Conservation (phyloP, 2,113 vertebrate species). For the Phylloscopus whistleri region DNA sequence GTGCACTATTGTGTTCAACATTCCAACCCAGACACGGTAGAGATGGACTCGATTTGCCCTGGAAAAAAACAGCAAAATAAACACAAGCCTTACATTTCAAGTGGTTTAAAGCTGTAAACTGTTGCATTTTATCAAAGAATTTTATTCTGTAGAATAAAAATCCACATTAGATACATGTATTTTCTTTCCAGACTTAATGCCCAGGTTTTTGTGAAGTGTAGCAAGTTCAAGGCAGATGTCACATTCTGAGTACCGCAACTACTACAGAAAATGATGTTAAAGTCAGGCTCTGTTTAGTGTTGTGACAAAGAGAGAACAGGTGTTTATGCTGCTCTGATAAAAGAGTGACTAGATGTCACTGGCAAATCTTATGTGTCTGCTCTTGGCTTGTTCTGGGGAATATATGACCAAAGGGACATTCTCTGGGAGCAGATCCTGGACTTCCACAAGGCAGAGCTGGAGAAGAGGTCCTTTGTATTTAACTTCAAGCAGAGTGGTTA, state of each 20-base stretch:
- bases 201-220: background rate
- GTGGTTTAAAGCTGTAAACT: background rate
- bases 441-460: background rate
- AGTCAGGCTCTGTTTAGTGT: background rate
- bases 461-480: background rate
- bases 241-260: background rate
- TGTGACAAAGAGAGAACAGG: background rate
- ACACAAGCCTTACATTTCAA: background rate
- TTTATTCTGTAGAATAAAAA: background rate
- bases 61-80: background rate
- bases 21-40: constrained; percentile 81
- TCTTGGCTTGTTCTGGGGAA: background rate
- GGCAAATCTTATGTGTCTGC: background rate
- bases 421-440: background rate
- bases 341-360: background rate
- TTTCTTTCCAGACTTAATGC: background rate
- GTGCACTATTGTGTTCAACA: constrained; percentile 53
- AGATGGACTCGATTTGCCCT: constrained; percentile 66
- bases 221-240: background rate
- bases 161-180: background rate
- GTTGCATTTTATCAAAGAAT: background rate
- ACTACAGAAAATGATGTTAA: background rate
- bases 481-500: background rate
- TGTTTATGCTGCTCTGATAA: background rate
- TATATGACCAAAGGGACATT: background rate